Percentiles rank a stretch among this genome's conserved stretches.
Conservation (phyloP, 2,888 invertebrate genomes). For the Drosophila kokeensis region DNA sequence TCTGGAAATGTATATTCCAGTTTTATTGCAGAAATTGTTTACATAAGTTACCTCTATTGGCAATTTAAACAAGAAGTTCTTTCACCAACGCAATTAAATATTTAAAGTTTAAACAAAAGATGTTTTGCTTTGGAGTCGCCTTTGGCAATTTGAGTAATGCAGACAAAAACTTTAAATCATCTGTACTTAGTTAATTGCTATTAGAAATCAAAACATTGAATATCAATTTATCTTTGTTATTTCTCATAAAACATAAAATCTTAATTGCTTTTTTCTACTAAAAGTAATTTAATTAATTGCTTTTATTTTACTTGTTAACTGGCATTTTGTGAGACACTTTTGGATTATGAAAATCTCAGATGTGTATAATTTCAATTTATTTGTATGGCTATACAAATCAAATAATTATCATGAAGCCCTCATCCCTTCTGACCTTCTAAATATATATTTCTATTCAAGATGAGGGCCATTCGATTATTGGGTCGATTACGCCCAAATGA, state of each 20-base stretch:
- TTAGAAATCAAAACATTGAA: not conserved
- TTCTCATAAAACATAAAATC: not conserved
- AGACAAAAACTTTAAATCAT: not conserved
- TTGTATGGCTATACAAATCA: not conserved
- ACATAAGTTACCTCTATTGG: not conserved
- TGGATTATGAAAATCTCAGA: not conserved
- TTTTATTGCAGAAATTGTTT: not conserved
- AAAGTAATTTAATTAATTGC: no score
- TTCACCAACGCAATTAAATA: not conserved
- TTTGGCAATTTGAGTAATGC: not conserved
- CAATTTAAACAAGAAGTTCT: not conserved
- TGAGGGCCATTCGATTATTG: constrained; percentile 23
- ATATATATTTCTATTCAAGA: constrained; percentile 22
- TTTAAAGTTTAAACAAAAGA: not conserved
- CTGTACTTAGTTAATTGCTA: not conserved
- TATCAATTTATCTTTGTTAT: not conserved
- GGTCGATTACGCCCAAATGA: constrained; percentile 24
- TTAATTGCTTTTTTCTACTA: not conserved
- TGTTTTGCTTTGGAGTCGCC: not conserved
- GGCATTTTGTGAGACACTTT: not conserved
- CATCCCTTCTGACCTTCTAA: constrained; percentile 27
- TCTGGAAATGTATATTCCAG: not conserved
- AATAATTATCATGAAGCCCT: constrained; percentile 17
- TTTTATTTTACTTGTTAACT: not conserved
- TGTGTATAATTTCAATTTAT: not conserved